Percentiles rank a stretch among this genome's conserved stretches.
Evolutionary conservation across 2,888 invertebrate species (phyloP).

Genomic region (Stenichneumon culpator): DNA sequence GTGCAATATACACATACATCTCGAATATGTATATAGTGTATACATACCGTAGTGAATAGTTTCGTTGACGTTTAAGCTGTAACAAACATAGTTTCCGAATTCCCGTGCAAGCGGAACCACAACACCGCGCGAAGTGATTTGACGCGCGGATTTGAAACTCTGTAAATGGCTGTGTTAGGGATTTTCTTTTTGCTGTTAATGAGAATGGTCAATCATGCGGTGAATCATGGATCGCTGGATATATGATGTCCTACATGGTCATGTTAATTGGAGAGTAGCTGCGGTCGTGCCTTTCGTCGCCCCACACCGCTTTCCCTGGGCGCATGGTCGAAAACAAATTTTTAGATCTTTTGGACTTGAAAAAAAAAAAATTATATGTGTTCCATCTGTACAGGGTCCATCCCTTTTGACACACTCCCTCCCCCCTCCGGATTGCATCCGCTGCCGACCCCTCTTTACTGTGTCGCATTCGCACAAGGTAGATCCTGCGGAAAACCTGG

Average conservation of each 20-base stretch:
- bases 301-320: too few species aligned
- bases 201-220: too few species aligned
- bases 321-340: not conserved
- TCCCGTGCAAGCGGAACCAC: not conserved
- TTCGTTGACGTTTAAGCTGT: not conserved
- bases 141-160: not conserved
- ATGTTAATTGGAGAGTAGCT: not conserved
- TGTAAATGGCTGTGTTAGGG: not conserved
- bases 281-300: not conserved
- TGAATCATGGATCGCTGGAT: not conserved
- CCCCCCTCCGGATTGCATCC: too few species aligned
- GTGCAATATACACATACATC: not conserved
- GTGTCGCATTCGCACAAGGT: too few species aligned
- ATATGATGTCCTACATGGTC: not conserved
- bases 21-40: not conserved
- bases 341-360: not conserved
- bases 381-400: too few species aligned
- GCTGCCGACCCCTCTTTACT: too few species aligned
- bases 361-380: too few species aligned
- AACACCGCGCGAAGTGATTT: not conserved
- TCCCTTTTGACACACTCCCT: too few species aligned
- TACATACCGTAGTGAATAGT: not conserved
- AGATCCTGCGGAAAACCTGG: too few species aligned
- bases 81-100: constrained; percentile 13
- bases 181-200: not conserved